Conservation (phyloP, 2,113 vertebrate genomes). For the Actenoides lindsayi region DNA sequence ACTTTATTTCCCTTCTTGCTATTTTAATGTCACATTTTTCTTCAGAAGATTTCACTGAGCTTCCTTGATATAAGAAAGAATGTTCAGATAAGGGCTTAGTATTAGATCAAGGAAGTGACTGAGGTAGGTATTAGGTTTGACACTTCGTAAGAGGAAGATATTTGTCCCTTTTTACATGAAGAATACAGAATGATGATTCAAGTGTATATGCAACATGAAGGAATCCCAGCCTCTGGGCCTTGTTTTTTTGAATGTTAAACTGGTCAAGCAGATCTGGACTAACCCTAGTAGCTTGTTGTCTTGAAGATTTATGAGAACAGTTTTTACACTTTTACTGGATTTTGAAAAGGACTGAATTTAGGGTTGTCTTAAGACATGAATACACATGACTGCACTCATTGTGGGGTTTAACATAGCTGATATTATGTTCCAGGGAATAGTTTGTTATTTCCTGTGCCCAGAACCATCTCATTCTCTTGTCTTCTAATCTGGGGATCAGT, state of each 20-base stretch:
- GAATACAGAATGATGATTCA: neutral
- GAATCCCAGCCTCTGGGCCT: neutral
- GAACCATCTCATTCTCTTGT: neutral
- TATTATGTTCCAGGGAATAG: neutral
- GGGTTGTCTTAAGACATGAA: neutral
- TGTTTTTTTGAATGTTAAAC: neutral
- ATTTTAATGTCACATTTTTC: neutral
- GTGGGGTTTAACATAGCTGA: neutral
- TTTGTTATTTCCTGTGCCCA: neutral
- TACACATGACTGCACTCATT: neutral
- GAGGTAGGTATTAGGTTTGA: neutral
- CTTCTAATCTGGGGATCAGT: neutral
- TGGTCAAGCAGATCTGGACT: neutral
- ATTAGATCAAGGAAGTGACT: neutral
- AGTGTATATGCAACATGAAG: neutral
- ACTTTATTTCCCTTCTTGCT: neutral
- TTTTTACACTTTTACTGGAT: neutral
- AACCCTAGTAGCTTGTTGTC: neutral
- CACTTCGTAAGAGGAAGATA: neutral
- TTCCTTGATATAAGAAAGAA: neutral
- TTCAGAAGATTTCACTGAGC: neutral
- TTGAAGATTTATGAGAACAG: neutral
- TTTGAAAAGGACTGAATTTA: neutral
- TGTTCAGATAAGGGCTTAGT: neutral
- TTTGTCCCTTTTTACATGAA: neutral